phyloP scores from a whole-genome alignment of 2,888 invertebrate genomes.

The Orthonychiurus folsomi region DNA sequence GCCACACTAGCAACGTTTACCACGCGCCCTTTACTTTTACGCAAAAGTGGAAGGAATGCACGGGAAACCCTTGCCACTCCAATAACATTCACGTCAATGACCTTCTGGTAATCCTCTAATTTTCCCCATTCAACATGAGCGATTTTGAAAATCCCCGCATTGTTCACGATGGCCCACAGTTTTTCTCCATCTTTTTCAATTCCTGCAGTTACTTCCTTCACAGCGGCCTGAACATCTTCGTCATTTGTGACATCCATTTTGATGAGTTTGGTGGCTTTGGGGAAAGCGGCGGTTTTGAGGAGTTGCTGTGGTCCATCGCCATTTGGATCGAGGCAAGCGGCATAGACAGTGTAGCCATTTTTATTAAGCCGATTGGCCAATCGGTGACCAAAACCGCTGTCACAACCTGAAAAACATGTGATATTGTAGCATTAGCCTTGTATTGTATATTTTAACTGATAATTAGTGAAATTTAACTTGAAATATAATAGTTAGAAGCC shows the following conservation, averaged over 20 bases:
- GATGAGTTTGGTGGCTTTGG: slow-evolving; percentile 2
- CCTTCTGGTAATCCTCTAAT: slow-evolving; percentile 1
- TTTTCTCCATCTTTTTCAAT: background rate
- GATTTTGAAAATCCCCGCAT: background rate
- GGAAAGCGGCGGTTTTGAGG: background rate
- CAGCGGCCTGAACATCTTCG: background rate
- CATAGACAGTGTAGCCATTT: background rate
- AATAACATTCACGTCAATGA: slow-evolving; percentile 2
- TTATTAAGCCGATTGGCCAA: background rate
- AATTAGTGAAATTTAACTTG: background rate
- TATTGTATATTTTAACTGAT: too few species aligned
- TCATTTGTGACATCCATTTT: slow-evolving; percentile 1
- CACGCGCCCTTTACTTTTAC: slow-evolving; percentile 4
- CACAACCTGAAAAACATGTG: too few species aligned
- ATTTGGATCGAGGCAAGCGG: slow-evolving; percentile 6
- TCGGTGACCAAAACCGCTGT: slow-evolving; percentile 4
- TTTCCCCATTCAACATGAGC: slow-evolving; percentile 5
- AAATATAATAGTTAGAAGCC: slow-evolving; percentile 1
- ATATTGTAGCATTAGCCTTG: too few species aligned
- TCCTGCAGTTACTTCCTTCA: background rate
- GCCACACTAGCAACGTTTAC: slow-evolving; percentile 4
- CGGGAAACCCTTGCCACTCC: background rate
- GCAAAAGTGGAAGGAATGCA: background rate
- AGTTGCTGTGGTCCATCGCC: background rate
- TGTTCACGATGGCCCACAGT: slow-evolving; percentile 6